Evolutionary conservation across 2,888 invertebrate genomes (phyloP).

Genomic region (Epirrhoe alternata): DNA sequence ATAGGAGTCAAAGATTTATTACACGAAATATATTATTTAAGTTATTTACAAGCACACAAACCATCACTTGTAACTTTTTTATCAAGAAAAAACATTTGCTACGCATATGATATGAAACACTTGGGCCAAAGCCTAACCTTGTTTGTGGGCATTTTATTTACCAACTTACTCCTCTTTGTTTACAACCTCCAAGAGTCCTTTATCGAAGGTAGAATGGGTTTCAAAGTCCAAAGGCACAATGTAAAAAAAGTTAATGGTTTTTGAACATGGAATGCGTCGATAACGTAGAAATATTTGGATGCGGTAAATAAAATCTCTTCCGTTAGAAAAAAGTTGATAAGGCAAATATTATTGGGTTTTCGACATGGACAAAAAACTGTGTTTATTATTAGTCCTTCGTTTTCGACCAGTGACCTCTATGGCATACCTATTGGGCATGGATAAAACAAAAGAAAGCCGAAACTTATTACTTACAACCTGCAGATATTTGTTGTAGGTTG

Average conservation of each 20-base stretch:
- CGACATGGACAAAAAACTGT: no score
- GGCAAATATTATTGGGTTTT: background rate
- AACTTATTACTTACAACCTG: no score
- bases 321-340: background rate
- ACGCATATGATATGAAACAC: background rate
- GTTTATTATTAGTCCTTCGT: no score
- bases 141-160: background rate
- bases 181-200: background rate
- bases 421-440: no score
- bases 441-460: no score
- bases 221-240: background rate
- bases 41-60: no score
- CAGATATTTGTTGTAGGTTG: no score
- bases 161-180: background rate
- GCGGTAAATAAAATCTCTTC: conserved; percentile 1
- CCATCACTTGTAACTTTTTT: no score
- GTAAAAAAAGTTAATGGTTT: conserved; percentile 9
- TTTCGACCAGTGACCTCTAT: no score
- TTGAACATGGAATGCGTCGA: conserved; percentile 17
- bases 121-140: background rate
- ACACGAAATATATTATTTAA: no score
- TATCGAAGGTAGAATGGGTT: background rate
- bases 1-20: no score
- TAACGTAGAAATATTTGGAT: background rate
- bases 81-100: no score